Evolutionary conservation across 2,888 invertebrate species (phyloP).

Genomic region (Dryobota labecula): DNA sequence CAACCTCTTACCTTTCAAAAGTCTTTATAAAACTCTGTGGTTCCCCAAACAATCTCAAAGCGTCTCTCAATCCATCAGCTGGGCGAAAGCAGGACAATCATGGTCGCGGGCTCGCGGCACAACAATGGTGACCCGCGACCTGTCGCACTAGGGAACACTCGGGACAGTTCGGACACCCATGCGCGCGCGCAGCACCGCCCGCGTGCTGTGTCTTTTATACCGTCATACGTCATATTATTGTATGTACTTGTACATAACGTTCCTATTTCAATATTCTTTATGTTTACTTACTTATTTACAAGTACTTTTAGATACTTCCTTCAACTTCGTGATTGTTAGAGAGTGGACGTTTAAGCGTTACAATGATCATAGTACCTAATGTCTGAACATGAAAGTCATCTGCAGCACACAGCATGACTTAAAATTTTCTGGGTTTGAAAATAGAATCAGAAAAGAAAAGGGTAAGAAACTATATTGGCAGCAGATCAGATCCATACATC

Average conservation of each 20-base stretch:
- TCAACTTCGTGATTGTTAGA: neutral
- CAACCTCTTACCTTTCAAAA: neutral
- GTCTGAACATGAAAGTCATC: neutral
- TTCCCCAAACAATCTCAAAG: neutral
- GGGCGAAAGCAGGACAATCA: slow-evolving; percentile 40
- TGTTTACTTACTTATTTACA: neutral
- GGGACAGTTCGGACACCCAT: slow-evolving; percentile 16
- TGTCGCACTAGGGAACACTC: slow-evolving; percentile 5
- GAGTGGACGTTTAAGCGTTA: neutral
- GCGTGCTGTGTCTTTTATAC: slow-evolving; percentile 1
- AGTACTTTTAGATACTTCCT: neutral
- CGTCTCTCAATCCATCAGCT: slow-evolving; percentile 24
- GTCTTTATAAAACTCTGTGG: neutral
- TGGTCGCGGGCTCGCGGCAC: slow-evolving; percentile 21
- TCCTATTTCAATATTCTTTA: neutral
- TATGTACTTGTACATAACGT: neutral
- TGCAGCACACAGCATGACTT: neutral
- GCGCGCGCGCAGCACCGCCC: slow-evolving; percentile 3
- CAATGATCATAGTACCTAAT: neutral
- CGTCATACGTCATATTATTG: neutral
- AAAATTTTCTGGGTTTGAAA: neutral
- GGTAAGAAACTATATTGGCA: neutral
- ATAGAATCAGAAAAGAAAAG: neutral
- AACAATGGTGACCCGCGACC: slow-evolving; percentile 48
- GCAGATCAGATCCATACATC: neutral